Percentiles rank a stretch among this genome's conserved stretches.
These are phyloP conservation scores for Oceanodroma leucorhoa DNA, from an alignment of 2,797 vertebrate species.

Conservation along the genomic window DNA sequence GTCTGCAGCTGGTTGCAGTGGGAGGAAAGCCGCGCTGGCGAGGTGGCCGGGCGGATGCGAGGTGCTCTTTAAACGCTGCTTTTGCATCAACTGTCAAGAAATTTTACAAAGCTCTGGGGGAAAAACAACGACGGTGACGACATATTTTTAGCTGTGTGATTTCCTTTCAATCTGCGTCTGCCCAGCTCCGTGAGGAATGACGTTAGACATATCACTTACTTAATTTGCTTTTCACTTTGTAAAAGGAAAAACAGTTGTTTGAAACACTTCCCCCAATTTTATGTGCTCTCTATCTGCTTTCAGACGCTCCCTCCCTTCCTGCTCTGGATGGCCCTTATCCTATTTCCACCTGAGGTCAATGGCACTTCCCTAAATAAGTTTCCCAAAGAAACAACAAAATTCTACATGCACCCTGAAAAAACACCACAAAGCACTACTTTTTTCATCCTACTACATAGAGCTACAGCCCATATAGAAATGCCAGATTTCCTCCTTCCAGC, in stretches of 20 bases:
- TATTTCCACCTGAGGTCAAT: constrained; percentile 67
- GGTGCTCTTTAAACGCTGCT: constrained; percentile 5
- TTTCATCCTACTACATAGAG: not conserved
- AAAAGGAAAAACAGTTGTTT: constrained; percentile 55
- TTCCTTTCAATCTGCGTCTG: constrained; percentile 33
- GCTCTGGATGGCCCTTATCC: constrained; percentile 61
- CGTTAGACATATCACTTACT: constrained; percentile 10
- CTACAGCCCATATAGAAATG: not conserved
- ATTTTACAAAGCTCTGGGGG: not conserved
- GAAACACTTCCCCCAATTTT: constrained; percentile 61
- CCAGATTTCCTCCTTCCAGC: constrained; percentile 24
- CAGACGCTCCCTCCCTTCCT: constrained; percentile 61
- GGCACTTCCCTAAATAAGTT: constrained; percentile 59
- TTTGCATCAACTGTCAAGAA: not conserved
- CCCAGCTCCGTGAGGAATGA: constrained; percentile 25
- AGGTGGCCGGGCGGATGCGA: not conserved
- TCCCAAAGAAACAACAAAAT: constrained; percentile 47
- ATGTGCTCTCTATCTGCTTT: constrained; percentile 62
- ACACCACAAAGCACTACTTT: not conserved
- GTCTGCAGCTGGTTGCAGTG: fast-evolving
- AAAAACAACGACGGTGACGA: not conserved
- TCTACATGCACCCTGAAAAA: not conserved
- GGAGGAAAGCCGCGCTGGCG: not conserved
- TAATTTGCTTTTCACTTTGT: constrained; percentile 39
- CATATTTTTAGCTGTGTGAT: constrained; percentile 42